A percentile compares a stretch with the other conserved stretches of the same genome.
Conservation (phyloP, 2,797 vertebrate genomes). For the Eulemur rubriventer region DNA sequence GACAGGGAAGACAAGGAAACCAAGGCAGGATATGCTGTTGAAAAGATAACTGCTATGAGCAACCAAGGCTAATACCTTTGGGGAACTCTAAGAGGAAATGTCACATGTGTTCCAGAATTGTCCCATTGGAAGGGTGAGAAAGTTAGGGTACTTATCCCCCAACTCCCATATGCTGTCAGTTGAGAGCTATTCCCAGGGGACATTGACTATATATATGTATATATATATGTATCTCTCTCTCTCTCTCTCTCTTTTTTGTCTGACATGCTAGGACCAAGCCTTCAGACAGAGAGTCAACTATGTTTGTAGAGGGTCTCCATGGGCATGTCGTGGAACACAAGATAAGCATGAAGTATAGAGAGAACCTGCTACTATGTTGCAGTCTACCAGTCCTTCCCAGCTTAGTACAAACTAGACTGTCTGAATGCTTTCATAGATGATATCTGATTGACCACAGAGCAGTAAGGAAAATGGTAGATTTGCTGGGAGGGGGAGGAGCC, state of each 20-base stretch:
- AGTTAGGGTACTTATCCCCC: neutral
- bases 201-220: fast-evolving
- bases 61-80: neutral
- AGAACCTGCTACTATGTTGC: neutral
- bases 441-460: neutral
- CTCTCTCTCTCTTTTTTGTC: neutral
- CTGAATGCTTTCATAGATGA: neutral
- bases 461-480: neutral
- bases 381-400: neutral
- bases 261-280: neutral
- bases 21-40: too few relatives aligned
- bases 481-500: too few relatives aligned
- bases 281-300: neutral
- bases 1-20: neutral
- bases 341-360: neutral
- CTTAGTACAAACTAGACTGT: neutral
- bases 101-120: neutral
- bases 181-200: neutral
- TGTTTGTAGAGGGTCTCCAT: neutral
- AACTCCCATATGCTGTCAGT: neutral
- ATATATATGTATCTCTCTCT: too few relatives aligned
- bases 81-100: neutral
- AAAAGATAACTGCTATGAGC: neutral
- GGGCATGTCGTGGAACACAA: neutral
- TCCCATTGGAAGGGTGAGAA: neutral